Base-by-base conservation (phyloP, 2,888 invertebrate genomes). In the Rhamphomyia laevipes region DNA sequence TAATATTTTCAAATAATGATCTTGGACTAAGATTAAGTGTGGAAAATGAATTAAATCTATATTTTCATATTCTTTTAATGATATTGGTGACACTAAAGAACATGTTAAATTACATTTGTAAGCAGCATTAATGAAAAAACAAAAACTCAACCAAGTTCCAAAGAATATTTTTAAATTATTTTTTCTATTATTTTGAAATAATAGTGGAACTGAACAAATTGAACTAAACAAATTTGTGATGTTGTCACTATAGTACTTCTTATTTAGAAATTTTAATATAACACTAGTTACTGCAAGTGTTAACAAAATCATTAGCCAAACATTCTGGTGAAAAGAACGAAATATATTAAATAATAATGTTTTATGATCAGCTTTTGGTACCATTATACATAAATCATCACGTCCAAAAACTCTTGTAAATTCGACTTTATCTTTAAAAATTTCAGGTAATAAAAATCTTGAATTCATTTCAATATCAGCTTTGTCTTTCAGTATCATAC, bases 341-440 rank as follows among this genome's bases (percentile, higher is more conserved):
- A 70, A 68, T 7, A 70, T 56, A 50, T 70, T 70, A 56, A 67
- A 71, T 55, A 77, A 75, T 1, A 73, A 67, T 0, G 76, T 71
- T 49, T 75, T 73, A n/a, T 63, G 64, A 11, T 62, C 61, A 0
- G 76, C 69, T 55, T 75, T 76, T 48, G 74, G 74, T 7, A 77
- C 68, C 23, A 79, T 54, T 46, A 78, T 75, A 58, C 78, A 78
- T 11, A 79, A 56, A 56, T 74, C 74, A 52, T 79, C 77, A 51
- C 77, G 74, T 11, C 60, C 64, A 7, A 76, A 64, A 3, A 76
- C 75, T 45, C 74, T 71, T 0, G 77, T 75, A 2, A 70, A 69
- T 49, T 79, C 79, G 15, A 75, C 73, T 45, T 68, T 70, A 2
- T 72, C 72, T 15, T 71, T 67, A 54, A 74, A 77, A 1, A 71